These are phyloP conservation scores for Calameuta pallipes DNA, from an alignment of 2,888 invertebrate genomes.

Conservation along the genomic window DNA sequence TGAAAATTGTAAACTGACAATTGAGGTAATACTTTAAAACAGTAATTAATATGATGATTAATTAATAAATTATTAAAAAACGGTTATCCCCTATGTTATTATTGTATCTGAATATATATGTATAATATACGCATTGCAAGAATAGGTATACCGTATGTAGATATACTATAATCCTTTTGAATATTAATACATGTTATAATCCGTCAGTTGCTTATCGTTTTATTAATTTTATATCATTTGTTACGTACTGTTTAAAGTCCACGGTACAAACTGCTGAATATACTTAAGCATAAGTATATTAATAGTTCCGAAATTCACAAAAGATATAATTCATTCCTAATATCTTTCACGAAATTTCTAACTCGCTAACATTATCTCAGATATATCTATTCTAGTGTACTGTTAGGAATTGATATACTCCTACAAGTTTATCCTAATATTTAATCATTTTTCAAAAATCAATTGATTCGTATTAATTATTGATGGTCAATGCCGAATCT, in stretches of 20 bases:
- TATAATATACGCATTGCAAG: background rate
- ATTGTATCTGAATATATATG: background rate
- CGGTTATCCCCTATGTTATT: background rate
- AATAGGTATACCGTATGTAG: background rate
- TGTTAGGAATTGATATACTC: background rate
- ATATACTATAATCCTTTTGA: background rate
- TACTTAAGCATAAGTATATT: background rate
- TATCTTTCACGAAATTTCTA: background rate
- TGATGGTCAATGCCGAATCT: background rate
- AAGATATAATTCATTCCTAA: background rate
- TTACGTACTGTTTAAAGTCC: background rate
- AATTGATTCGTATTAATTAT: background rate
- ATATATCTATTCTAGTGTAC: background rate
- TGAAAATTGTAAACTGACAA: background rate
- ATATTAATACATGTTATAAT: background rate
- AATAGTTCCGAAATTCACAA: background rate
- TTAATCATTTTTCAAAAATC: background rate
- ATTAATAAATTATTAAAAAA: background rate
- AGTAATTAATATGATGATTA: background rate
- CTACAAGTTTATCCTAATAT: background rate
- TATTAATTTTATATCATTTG: background rate
- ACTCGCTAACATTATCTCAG: background rate
- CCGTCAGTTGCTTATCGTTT: background rate
- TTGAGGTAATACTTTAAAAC: background rate
- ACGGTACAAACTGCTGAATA: background rate